phyloP scores from a whole-genome alignment of 2,888 invertebrate species.

The Drosophila ochracea region DNA sequence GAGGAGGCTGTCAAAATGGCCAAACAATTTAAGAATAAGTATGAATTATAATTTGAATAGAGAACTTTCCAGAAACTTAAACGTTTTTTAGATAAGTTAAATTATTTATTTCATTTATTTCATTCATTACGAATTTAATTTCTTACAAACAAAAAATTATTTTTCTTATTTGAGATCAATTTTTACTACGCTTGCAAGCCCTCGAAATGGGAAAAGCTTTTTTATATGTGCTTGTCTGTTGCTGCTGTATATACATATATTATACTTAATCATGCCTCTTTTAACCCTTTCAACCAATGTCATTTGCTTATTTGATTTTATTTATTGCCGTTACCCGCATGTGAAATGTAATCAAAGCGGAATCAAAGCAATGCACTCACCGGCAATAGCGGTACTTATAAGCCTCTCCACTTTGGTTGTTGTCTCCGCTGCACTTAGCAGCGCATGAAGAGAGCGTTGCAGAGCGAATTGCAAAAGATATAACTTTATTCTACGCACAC shows the following conservation, averaged over 20 bases:
- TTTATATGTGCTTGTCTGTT: background rate
- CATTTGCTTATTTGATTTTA: background rate
- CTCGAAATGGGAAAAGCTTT: background rate
- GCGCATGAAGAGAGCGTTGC: no score
- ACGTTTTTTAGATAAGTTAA: background rate
- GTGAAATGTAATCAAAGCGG: background rate
- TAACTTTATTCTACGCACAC: no score
- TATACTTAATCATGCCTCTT: background rate
- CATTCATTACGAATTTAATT: background rate
- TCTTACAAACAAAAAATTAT: background rate
- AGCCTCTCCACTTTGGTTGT: background rate
- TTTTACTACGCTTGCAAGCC: background rate
- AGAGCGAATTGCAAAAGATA: no score
- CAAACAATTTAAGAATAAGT: slow-evolving; percentile 85
- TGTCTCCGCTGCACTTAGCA: background rate
- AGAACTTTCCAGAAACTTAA: background rate
- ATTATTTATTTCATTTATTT: background rate
- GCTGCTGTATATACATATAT: background rate
- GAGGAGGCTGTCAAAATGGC: slow-evolving; percentile 71
- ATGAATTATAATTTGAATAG: slow-evolving; percentile 23
- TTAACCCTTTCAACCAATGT: background rate
- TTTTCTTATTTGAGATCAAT: background rate
- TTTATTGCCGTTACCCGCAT: background rate
- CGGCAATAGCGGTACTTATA: background rate
- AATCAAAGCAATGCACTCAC: background rate